Evolutionary conservation across 1,140 invertebrate species (phyloP).

Genomic region (Geopemphigus sp.): DNA sequence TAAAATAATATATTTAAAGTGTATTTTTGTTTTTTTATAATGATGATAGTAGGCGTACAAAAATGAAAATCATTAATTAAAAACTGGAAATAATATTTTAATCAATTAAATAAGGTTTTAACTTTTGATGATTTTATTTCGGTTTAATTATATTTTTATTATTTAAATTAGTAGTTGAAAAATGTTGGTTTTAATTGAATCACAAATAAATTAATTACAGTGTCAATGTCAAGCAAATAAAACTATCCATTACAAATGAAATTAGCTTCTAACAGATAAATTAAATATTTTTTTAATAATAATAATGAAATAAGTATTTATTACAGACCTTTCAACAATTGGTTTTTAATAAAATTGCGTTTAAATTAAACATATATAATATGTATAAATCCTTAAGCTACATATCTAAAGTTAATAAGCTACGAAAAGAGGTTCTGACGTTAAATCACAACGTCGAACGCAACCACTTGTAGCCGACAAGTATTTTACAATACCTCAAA

Average conservation of each 20-base stretch:
- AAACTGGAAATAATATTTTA: no score
- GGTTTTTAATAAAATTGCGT: not conserved
- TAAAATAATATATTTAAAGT: no score
- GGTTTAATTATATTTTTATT: not conserved
- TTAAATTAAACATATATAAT: not conserved
- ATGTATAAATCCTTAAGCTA: not conserved
- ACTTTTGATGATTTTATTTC: not conserved
- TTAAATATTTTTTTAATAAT: not conserved
- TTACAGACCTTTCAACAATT: not conserved
- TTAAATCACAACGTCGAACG: slow-evolving; percentile 11
- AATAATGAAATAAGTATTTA: not conserved
- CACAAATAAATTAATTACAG: not conserved
- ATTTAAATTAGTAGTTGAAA: not conserved
- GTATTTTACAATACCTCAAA: slow-evolving; percentile 14
- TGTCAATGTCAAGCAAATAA: not conserved
- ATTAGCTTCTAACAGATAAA: not conserved
- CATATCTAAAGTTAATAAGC: not conserved
- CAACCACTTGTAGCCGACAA: slow-evolving; percentile 29
- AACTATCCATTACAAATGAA: not conserved
- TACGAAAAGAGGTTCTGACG: not conserved
- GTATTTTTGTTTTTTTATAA: no score
- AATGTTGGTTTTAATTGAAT: not conserved
- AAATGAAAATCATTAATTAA: no score
- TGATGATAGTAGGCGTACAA: no score
- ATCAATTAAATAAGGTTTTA: not conserved